Evolutionary conservation across 2,888 invertebrate species (phyloP).

Genomic region (Lymantria dispar): DNA sequence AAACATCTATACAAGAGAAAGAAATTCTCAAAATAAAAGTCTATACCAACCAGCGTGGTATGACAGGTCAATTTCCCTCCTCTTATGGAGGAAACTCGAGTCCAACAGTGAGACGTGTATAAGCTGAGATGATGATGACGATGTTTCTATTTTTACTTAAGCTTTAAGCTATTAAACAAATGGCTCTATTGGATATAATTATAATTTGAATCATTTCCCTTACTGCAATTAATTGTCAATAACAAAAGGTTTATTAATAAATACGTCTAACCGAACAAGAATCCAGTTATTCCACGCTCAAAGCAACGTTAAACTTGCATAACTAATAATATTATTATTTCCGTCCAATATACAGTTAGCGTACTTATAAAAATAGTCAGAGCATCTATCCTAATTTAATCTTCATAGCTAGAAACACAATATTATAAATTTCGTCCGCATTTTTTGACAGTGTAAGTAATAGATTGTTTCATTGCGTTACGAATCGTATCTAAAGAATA

Average conservation of each 20-base stretch:
- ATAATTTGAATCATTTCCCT: background rate
- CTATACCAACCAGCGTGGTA: too few relatives aligned
- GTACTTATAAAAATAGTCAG: constrained; percentile 14
- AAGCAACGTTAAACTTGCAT: background rate
- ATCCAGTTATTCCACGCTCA: background rate
- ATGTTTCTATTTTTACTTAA: too few relatives aligned
- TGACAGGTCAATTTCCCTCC: too few relatives aligned
- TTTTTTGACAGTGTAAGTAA: constrained; percentile 35
- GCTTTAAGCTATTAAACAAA: too few relatives aligned
- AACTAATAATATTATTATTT: constrained; percentile 20
- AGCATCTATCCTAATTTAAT: constrained; percentile 21
- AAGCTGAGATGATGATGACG: too few relatives aligned
- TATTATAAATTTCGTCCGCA: constrained; percentile 15
- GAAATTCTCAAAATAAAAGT: too few relatives aligned
- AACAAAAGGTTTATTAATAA: background rate
- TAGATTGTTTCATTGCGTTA: constrained; percentile 39
- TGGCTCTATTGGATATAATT: too few relatives aligned
- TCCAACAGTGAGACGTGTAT: too few relatives aligned
- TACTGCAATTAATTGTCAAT: background rate
- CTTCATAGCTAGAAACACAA: constrained; percentile 19
- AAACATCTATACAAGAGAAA: too few relatives aligned
- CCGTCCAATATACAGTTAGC: constrained; percentile 19
- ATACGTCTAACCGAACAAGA: background rate
- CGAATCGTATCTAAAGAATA: constrained; percentile 42
- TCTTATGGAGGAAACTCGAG: too few relatives aligned